Base-by-base conservation (phyloP, 2,888 invertebrate genomes). In the Oscheius onirici region DNA sequence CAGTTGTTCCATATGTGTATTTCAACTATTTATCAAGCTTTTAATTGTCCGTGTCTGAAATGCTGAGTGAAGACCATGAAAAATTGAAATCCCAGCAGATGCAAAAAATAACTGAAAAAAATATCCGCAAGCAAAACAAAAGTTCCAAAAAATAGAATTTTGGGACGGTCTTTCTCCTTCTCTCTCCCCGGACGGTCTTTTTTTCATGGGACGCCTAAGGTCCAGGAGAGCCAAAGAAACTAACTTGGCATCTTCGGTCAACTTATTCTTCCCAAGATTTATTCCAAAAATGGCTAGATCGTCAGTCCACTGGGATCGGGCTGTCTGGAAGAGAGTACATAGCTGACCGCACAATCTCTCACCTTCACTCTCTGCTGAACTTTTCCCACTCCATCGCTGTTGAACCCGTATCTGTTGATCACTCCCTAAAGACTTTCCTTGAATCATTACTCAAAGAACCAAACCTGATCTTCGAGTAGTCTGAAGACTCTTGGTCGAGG, bases 241-340 rank as follows among this genome's bases (percentile, higher is more conserved):
- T 60, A 15, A 82, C 80, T 78, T 78, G 17, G 94, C 91, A 89
- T 93, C 91, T 28, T 89, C 86, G 0, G 95, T 93, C 0, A 90
- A 89, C 89, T 96, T 97, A 89, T 99, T 99, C 89, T 95, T 95
- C 54, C 99, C 99, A 72, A 99, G 91, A 90, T 99, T 99, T 0
- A 99, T 92, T 6, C 97, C 99, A 68, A 97, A 76, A 26, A 83
- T 72, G 2, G 81, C 77, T 43, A 73, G 69, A 20, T 55, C 71
- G n/a, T 66, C 71, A 17, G 22, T 46, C 65, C 71, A 71, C 20
- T 66, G 26, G n/a, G 41, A n/a, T 22, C 46, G 43, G n/a, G 58
- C 69, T 24, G 22, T 44, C 57, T 69, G 41, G 15, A 46, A 40
- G 6, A 63, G 34, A 34, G 3, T 34, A 8, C 34, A 6, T 34